These are phyloP conservation scores for Ammodytes marinus DNA, from an alignment of 2,113 vertebrate genomes.

Conservation along the genomic window DNA sequence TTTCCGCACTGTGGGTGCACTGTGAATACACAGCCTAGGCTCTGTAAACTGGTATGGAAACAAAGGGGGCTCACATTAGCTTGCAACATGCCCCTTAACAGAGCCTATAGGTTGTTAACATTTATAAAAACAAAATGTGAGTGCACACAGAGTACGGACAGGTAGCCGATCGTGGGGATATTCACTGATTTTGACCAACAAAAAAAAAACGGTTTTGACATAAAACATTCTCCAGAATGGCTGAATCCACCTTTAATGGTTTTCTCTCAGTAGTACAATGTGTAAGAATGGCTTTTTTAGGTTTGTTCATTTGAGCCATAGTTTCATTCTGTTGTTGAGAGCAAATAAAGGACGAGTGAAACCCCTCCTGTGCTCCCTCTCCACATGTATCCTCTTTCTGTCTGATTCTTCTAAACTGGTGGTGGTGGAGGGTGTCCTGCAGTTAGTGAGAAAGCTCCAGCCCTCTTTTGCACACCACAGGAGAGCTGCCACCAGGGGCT, in stretches of 20 bases:
- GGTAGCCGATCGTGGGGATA: too few species aligned
- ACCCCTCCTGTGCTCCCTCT: background rate
- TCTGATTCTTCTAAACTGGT: background rate
- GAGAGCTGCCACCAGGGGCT: constrained; percentile 23
- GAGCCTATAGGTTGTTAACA: too few species aligned
- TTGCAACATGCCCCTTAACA: too few species aligned
- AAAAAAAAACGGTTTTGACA: too few species aligned
- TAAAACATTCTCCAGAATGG: too few species aligned
- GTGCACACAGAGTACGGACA: too few species aligned
- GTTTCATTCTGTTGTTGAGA: background rate
- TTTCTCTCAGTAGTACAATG: background rate
- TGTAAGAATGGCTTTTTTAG: background rate
- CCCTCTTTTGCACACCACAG: constrained; percentile 12
- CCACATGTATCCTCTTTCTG: background rate
- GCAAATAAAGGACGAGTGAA: background rate
- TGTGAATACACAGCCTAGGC: too few species aligned
- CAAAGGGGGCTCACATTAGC: too few species aligned
- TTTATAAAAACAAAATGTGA: too few species aligned
- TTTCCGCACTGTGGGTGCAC: too few species aligned
- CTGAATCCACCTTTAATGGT: background rate
- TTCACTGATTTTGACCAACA: too few species aligned
- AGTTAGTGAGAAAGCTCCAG: constrained; percentile 6
- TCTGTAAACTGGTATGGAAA: too few species aligned
- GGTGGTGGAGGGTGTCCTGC: background rate
- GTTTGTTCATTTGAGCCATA: background rate